Evolutionary conservation across 2,113 vertebrate genomes (phyloP).

Genomic region (Elephas maximus): DNA sequence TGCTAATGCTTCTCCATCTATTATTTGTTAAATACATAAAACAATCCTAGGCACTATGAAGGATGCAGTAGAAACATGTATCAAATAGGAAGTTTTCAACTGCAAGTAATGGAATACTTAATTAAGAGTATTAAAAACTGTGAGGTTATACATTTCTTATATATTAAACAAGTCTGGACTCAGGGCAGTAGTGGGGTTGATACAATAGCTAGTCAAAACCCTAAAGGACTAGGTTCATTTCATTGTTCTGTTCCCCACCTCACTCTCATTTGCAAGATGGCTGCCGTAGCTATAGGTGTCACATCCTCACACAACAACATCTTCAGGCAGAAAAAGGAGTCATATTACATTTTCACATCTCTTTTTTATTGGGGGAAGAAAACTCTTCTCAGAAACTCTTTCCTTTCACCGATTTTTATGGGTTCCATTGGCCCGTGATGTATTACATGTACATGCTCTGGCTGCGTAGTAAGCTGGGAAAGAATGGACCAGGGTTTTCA

Average conservation of each 20-base stretch:
- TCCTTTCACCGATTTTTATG: background rate
- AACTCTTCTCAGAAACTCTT: background rate
- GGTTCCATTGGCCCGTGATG: background rate
- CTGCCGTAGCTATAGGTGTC: background rate
- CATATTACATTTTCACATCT: background rate
- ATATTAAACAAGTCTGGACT: background rate
- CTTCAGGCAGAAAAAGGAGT: background rate
- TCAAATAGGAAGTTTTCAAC: background rate
- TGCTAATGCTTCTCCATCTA: background rate
- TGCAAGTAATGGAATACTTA: background rate
- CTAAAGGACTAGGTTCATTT: background rate
- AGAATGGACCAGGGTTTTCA: background rate
- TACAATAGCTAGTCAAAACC: background rate
- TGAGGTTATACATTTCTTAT: background rate
- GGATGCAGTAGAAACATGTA: background rate
- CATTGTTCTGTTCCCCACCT: background rate
- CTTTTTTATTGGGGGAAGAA: background rate
- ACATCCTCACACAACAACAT: background rate
- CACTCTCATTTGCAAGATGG: background rate
- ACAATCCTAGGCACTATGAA: background rate
- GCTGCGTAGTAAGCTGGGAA: background rate
- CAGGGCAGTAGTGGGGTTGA: background rate
- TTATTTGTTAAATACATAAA: conserved; percentile 30
- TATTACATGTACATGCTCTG: background rate
- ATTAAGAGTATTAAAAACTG: background rate